Percentiles rank a stretch among this genome's conserved stretches.
Evolutionary conservation across 2,888 invertebrate genomes (phyloP).

Genomic region (Emmelina monodactyla): DNA sequence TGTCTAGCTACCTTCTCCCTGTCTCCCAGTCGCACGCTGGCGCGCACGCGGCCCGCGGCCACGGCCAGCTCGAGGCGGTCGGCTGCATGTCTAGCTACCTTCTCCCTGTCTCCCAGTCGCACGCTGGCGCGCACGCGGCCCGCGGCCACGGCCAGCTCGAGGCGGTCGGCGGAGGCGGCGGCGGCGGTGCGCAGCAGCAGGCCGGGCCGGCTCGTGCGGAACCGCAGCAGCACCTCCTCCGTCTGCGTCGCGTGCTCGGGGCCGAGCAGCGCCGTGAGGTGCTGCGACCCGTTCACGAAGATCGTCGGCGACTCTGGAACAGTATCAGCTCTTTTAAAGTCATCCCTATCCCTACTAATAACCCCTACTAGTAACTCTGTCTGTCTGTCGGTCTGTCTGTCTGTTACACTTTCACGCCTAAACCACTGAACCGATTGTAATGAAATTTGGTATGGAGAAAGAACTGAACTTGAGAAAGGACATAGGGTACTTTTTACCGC

Average conservation of each 20-base stretch:
- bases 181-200: slow-evolving; percentile 83
- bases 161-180: slow-evolving; percentile 79
- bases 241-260: slow-evolving; percentile 86
- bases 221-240: slow-evolving; percentile 87
- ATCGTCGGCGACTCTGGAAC: slow-evolving; percentile 84
- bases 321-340: too few species aligned
- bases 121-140: slow-evolving; percentile 84
- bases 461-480: too few species aligned
- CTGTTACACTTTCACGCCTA: too few species aligned
- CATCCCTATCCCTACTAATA: too few species aligned
- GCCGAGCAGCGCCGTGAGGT: slow-evolving; percentile 77
- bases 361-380: too few species aligned
- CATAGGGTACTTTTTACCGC: too few species aligned
- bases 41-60: slow-evolving; percentile 82
- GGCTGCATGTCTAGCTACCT: too few species aligned
- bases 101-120: slow-evolving; percentile 83
- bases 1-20: slow-evolving; percentile 84
- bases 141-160: slow-evolving; percentile 85
- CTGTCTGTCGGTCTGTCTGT: too few species aligned
- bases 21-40: slow-evolving; percentile 84
- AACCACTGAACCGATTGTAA: too few species aligned
- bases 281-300: slow-evolving; percentile 88
- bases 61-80: slow-evolving; percentile 88
- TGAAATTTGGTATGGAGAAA: too few species aligned
- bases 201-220: slow-evolving; percentile 81